phyloP scores from a whole-genome alignment of 2,797 vertebrate genomes.

The Dicrostonyx torquatus region DNA sequence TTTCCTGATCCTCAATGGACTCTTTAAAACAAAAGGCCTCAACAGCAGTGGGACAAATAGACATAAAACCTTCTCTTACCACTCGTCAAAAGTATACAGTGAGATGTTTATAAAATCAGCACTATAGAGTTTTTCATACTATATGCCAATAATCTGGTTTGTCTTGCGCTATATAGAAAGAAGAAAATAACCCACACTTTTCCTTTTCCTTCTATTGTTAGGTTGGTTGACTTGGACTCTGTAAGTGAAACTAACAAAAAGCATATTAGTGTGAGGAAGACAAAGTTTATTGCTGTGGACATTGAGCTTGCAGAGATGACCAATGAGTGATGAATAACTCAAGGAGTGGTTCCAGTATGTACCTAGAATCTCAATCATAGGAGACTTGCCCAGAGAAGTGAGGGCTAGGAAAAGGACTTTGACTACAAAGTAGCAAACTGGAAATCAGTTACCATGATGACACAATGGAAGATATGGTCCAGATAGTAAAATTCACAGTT shows the following conservation, averaged over 20 bases:
- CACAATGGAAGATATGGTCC: neutral
- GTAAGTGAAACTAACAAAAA: neutral
- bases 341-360: neutral
- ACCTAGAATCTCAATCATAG: neutral
- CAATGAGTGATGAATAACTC: neutral
- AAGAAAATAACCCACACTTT: neutral
- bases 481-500: neutral
- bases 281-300: neutral
- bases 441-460: neutral
- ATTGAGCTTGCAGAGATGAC: neutral
- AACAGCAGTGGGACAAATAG: neutral
- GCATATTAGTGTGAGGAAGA: neutral
- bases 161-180: neutral
- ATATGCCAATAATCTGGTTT: neutral
- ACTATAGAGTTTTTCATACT: neutral
- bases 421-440: neutral
- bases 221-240: neutral
- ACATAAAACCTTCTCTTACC: neutral
- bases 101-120: neutral
- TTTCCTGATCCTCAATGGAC: neutral
- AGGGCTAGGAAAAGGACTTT: neutral
- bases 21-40: conserved; percentile 19
- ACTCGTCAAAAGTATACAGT: neutral
- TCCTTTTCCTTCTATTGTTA: neutral
- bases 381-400: neutral